Conservation (phyloP, 2,113 vertebrate species). For the Callaeas wilsoni region DNA sequence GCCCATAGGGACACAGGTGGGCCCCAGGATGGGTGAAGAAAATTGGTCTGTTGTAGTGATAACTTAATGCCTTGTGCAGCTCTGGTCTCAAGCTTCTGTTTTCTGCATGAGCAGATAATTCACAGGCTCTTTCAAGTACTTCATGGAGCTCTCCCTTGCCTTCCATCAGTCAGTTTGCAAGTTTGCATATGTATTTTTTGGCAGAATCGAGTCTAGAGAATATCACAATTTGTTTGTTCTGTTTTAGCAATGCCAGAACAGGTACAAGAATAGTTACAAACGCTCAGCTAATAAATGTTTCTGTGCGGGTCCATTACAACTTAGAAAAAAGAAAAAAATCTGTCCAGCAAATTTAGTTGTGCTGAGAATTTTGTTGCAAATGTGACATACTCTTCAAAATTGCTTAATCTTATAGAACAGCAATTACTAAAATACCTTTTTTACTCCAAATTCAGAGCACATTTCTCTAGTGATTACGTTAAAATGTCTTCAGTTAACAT, state of each 20-base stretch:
- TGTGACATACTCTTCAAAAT: neutral
- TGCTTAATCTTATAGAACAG: neutral
- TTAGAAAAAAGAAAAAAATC: neutral
- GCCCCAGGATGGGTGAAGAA: neutral
- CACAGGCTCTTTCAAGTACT: neutral
- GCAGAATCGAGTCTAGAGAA: neutral
- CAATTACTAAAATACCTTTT: neutral
- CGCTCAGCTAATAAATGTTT: neutral
- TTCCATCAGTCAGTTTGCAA: neutral
- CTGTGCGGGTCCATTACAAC: neutral
- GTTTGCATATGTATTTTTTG: neutral
- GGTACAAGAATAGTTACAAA: neutral
- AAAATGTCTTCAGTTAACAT: neutral
- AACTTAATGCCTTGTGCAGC: neutral
- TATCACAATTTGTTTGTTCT: neutral
- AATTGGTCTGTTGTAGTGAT: neutral
- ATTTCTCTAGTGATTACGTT: neutral
- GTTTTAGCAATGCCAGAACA: neutral
- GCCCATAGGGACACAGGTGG: neutral
- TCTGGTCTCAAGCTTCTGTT: neutral
- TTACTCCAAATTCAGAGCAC: neutral
- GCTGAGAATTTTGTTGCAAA: neutral
- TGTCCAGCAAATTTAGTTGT: neutral
- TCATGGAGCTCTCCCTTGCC: neutral
- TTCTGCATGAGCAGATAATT: neutral